A percentile compares a stretch with the other conserved stretches of the same genome.
Conservation (phyloP, 1,140 invertebrate species). For the Thalassaphorura encarpata region DNA sequence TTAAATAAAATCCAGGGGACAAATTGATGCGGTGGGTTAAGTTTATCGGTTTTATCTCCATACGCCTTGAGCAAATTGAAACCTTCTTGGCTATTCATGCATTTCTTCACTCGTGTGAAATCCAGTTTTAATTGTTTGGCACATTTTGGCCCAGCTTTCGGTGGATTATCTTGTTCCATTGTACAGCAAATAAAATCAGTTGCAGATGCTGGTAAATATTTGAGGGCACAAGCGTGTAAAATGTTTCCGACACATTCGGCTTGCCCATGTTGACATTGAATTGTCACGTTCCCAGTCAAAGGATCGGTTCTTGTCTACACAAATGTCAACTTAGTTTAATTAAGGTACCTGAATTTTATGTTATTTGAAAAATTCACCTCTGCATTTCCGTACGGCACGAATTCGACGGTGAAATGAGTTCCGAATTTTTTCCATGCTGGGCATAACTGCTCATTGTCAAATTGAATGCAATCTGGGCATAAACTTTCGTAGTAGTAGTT, state of each 20-base stretch:
- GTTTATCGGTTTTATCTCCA: constrained; percentile 13
- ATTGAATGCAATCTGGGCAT: constrained; percentile 63
- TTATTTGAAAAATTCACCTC: constrained; percentile 10
- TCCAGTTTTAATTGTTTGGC: constrained; percentile 10
- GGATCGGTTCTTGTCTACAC: no score
- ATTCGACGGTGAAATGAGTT: constrained; percentile 43
- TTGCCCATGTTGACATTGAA: constrained; percentile 25
- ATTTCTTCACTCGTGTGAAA: constrained; percentile 8
- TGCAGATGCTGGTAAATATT: constrained; percentile 1
- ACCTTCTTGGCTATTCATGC: constrained; percentile 11
- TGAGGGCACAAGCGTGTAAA: constrained; percentile 20
- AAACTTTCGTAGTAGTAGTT: constrained; percentile 65
- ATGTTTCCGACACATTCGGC: constrained; percentile 22
- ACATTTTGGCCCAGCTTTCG: constrained; percentile 3
- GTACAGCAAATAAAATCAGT: constrained; percentile 18
- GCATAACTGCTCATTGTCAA: constrained; percentile 48
- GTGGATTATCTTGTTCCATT: not conserved
- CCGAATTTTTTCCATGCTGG: constrained; percentile 41
- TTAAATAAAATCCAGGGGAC: constrained; percentile 27
- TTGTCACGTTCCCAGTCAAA: not conserved
- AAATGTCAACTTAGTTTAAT: no score
- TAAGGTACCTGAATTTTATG: no score
- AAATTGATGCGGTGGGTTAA: constrained; percentile 12
- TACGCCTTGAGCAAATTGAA: not conserved
- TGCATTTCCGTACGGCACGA: constrained; percentile 71